A percentile compares a stretch with the other conserved stretches of the same genome.
These are phyloP conservation scores for Corydoras sp. DNA, from an alignment of 2,113 vertebrate species.

Conservation along the genomic window DNA sequence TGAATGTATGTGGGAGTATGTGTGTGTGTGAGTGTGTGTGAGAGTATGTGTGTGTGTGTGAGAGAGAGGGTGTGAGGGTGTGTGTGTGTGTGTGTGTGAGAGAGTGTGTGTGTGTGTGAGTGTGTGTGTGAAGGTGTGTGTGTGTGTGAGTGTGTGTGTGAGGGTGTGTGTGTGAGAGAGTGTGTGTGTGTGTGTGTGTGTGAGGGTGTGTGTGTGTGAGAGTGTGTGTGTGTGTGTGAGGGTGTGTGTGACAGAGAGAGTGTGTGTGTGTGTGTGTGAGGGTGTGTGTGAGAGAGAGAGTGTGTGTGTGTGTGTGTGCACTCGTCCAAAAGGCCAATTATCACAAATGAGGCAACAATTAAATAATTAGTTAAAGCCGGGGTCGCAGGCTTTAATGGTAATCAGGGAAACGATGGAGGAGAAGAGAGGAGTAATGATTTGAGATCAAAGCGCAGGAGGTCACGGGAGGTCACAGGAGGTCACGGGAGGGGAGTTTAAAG, in stretches of 20 bases:
- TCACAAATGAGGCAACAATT: slow-evolving; percentile 48
- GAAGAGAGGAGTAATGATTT: slow-evolving; percentile 35
- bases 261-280: no score
- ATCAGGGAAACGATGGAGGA: slow-evolving; percentile 34
- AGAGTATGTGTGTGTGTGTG: no score
- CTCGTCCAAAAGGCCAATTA: slow-evolving; percentile 46
- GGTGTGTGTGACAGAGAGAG: no score
- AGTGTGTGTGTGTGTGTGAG: neutral
- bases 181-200: neutral
- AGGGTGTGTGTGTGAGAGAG: no score
- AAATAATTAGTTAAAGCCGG: slow-evolving; percentile 43
- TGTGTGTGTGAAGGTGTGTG: no score
- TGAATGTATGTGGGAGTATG: no score
- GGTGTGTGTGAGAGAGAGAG: slow-evolving; percentile 20
- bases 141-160: no score
- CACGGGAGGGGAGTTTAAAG: no score
- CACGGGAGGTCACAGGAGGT: slow-evolving; percentile 5
- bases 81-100: no score
- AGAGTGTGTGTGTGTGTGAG: no score
- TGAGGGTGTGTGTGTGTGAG: slow-evolving; percentile 11
- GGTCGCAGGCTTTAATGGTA: slow-evolving; percentile 32
- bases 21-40: no score
- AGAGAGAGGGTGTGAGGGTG: no score
- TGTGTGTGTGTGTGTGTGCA: slow-evolving; percentile 29
- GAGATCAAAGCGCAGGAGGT: slow-evolving; percentile 21